Evolutionary conservation across 2,888 invertebrate genomes (phyloP).

Genomic region (Pachliopta kotzebuea): DNA sequence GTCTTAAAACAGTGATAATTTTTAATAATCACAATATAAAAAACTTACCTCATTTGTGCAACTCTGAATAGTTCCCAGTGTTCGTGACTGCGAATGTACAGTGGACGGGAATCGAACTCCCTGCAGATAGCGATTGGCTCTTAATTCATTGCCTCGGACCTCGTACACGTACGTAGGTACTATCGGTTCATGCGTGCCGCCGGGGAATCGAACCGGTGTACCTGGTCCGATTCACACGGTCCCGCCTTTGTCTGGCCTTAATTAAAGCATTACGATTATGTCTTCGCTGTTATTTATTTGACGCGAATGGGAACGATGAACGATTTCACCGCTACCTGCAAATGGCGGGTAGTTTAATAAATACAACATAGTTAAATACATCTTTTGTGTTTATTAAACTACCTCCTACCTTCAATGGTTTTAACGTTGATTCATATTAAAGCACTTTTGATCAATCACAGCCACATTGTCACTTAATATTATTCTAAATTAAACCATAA

Average conservation of each 20-base stretch:
- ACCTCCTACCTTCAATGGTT: no score
- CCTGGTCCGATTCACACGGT: conserved; percentile 47
- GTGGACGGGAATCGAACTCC: conserved; percentile 52
- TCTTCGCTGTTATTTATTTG: conserved; percentile 30
- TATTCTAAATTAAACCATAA: no score
- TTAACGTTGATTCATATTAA: no score
- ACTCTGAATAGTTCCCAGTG: conserved; percentile 27
- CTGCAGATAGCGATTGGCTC: conserved; percentile 69
- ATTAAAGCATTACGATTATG: conserved; percentile 32
- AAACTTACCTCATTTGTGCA: not conserved
- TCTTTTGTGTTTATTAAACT: no score
- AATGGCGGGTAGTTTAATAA: not conserved
- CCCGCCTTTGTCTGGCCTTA: conserved; percentile 32
- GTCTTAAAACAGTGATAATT: no score
- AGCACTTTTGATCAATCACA: no score
- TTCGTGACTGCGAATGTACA: conserved; percentile 66
- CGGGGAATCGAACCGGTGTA: conserved; percentile 47
- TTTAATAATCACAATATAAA: no score
- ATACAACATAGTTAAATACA: not conserved
- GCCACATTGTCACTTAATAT: no score
- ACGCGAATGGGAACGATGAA: conserved; percentile 24
- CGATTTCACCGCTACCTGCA: conserved; percentile 13
- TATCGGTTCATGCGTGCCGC: conserved; percentile 48
- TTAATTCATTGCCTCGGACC: conserved; percentile 67
- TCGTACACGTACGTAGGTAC: conserved; percentile 45